Conservation (phyloP, 2,888 invertebrate genomes). For the Oscheius myriophilus region DNA sequence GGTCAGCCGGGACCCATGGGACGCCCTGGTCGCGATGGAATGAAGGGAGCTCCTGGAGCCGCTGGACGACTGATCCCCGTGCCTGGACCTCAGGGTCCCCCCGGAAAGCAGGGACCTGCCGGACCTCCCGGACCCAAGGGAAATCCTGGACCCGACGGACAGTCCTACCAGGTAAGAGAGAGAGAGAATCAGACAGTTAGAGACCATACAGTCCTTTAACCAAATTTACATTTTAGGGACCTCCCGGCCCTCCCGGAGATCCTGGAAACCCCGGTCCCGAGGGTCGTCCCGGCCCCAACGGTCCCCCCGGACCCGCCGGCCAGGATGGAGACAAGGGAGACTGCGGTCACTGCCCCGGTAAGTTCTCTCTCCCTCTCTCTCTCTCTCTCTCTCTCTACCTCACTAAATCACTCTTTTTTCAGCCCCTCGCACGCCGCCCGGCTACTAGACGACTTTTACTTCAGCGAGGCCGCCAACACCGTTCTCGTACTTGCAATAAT, state of each 20-base stretch:
- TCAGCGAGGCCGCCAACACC: neutral
- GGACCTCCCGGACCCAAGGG: conserved; percentile 63
- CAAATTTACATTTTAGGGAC: conserved; percentile 23
- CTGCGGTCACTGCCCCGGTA: conserved; percentile 59
- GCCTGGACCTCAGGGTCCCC: conserved; percentile 62
- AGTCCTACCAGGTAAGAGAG: conserved; percentile 61
- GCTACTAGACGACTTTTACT: conserved; percentile 45
- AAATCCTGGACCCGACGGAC: conserved; percentile 63
- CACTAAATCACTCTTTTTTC: conserved; percentile 56
- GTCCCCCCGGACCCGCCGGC: conserved; percentile 59
- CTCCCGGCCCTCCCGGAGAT: conserved; percentile 61
- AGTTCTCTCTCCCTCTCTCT: conserved; percentile 27
- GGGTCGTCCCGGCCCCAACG: conserved; percentile 57
- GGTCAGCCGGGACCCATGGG: conserved; percentile 63
- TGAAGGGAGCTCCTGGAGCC: conserved; percentile 63
- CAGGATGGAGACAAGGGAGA: conserved; percentile 61
- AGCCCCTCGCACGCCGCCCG: conserved; percentile 63
- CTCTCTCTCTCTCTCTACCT: conserved; percentile 21
- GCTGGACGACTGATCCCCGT: conserved; percentile 62
- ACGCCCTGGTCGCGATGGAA: conserved; percentile 61
- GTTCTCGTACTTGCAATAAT: conserved; percentile 22
- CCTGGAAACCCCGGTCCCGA: conserved; percentile 58
- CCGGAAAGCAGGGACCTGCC: conserved; percentile 58
- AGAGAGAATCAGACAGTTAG: neutral
- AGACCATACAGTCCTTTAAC: neutral